These are phyloP conservation scores for Cariama cristata DNA, from an alignment of 2,113 vertebrate genomes.

Conservation along the genomic window DNA sequence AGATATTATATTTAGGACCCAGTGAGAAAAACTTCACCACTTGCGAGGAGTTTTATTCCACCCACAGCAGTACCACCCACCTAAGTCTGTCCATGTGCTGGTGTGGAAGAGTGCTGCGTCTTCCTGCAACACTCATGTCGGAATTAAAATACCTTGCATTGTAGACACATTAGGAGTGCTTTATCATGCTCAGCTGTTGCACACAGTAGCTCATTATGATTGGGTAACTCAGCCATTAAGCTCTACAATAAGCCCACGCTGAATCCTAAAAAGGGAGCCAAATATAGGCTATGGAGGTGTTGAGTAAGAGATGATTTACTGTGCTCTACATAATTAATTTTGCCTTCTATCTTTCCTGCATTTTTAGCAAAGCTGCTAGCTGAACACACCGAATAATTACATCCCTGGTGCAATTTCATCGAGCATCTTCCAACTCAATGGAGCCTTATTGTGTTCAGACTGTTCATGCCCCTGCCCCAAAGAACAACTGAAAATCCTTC, in stretches of 20 bases:
- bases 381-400: background rate
- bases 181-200: slow-evolving; percentile 51
- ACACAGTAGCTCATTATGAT: slow-evolving; percentile 30
- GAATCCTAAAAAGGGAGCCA: slow-evolving; percentile 53
- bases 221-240: slow-evolving; percentile 56
- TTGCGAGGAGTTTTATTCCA: slow-evolving; percentile 10
- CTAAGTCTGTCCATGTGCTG: slow-evolving; percentile 18
- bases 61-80: slow-evolving; percentile 10
- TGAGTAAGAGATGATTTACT: slow-evolving; percentile 41
- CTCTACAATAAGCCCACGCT: slow-evolving; percentile 36
- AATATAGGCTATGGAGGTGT: slow-evolving; percentile 51
- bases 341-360: slow-evolving; percentile 8
- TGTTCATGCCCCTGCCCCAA: background rate
- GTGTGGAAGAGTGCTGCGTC: background rate
- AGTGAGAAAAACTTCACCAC: background rate
- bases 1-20: background rate
- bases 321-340: slow-evolving; percentile 42
- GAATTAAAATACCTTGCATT: slow-evolving; percentile 43
- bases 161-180: slow-evolving; percentile 54
- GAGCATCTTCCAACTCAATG: background rate
- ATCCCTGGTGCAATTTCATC: background rate
- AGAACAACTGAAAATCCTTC: background rate
- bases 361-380: slow-evolving; percentile 19
- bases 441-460: background rate
- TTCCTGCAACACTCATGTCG: background rate